These are phyloP conservation scores for Carassius carassius DNA, from an alignment of 2,113 vertebrate genomes.

Conservation along the genomic window DNA sequence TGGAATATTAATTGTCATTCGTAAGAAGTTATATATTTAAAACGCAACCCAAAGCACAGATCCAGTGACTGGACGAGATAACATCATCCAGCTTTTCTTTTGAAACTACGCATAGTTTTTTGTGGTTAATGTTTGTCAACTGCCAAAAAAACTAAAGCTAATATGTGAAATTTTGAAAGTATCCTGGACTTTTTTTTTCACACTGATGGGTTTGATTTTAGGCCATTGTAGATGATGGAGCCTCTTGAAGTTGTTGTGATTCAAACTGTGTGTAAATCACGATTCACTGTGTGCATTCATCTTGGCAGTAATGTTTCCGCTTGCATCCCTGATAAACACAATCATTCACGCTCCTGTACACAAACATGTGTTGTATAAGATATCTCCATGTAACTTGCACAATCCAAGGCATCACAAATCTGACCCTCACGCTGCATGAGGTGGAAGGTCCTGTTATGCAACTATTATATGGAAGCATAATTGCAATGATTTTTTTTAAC, in stretches of 20 bases:
- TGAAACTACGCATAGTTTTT: neutral
- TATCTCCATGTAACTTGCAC: conserved; percentile 7
- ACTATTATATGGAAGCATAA: neutral
- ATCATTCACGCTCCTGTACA: conserved; percentile 35
- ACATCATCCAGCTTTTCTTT: neutral
- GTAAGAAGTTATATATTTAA: conserved; percentile 59
- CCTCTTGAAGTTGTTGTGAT: neutral
- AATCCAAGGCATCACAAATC: neutral
- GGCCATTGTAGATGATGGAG: neutral
- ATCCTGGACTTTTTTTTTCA: neutral
- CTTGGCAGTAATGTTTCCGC: conserved; percentile 18
- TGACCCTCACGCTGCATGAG: neutral
- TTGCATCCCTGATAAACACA: conserved; percentile 32
- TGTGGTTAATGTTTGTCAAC: neutral
- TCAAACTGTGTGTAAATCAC: conserved; percentile 52
- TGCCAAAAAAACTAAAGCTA: neutral
- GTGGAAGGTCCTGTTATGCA: neutral
- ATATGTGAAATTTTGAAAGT: neutral
- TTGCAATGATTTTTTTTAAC: conserved; percentile 2
- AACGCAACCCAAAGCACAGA: conserved; percentile 53
- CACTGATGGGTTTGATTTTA: neutral
- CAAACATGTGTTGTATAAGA: conserved; percentile 37
- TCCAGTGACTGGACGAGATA: conserved; percentile 42
- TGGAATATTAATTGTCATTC: conserved; percentile 53
- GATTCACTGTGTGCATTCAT: neutral